Evolutionary conservation across 92 coral and sea anemone genomes (phyloP).

Genomic region (Porites cylindrica): DNA sequence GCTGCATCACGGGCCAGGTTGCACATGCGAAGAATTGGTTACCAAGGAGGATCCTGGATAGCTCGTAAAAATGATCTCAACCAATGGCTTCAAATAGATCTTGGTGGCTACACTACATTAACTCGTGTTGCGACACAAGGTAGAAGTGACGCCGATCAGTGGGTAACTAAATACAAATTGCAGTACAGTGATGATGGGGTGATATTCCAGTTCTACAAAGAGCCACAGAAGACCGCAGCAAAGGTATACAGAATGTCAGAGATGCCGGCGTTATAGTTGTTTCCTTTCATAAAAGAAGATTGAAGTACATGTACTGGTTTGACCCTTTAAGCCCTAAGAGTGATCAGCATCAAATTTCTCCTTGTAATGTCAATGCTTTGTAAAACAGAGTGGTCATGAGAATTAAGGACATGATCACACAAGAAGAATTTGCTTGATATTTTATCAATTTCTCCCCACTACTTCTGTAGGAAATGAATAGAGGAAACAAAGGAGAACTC

Average conservation of each 20-base stretch:
- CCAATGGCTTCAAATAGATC: not conserved
- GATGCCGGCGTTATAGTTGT: no score
- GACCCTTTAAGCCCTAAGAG: no score
- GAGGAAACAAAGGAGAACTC: no score
- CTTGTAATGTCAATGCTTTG: no score
- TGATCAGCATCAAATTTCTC: no score
- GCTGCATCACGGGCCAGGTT: not conserved
- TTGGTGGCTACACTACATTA: not conserved
- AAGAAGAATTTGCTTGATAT: no score
- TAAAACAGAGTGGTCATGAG: no score
- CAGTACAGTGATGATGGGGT: not conserved
- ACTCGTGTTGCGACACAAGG: not conserved
- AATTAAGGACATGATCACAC: no score
- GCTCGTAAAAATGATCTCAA: not conserved
- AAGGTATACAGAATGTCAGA: not conserved
- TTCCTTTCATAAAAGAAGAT: no score
- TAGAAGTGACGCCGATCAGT: not conserved
- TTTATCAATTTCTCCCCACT: no score
- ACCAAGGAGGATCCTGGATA: not conserved
- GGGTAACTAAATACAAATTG: not conserved
- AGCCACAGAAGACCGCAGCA: not conserved
- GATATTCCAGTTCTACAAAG: not conserved
- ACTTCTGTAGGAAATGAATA: no score
- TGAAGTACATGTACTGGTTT: no score
- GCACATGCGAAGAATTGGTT: not conserved